Conservation (phyloP, 2,888 invertebrate genomes). For the Drosophila koepferae region DNA sequence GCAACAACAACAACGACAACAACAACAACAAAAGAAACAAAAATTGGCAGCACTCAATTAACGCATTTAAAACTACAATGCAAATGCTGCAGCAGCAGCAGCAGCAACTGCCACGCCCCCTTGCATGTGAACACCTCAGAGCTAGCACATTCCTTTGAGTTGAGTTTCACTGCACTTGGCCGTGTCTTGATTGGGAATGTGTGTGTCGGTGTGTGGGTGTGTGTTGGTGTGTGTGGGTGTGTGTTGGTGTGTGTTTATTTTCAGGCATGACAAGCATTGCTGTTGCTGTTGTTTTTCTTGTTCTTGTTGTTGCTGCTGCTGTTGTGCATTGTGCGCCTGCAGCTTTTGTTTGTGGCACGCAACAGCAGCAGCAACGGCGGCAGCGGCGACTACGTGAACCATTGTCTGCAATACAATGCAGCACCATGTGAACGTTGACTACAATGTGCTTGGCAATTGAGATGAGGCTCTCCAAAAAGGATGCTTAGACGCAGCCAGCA, state of each 20-base stretch:
- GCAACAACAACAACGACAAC: background rate
- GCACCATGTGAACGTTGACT: constrained; percentile 33
- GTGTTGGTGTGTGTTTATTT: constrained; percentile 58
- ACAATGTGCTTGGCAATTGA: constrained; percentile 23
- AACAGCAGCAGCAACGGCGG: constrained; percentile 40
- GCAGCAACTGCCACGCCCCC: constrained; percentile 32
- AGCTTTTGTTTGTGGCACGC: constrained; percentile 76
- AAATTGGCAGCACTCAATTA: constrained; percentile 76
- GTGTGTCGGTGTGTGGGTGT: background rate
- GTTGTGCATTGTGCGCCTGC: constrained; percentile 55
- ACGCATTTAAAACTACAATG: constrained; percentile 75
- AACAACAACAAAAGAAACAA: background rate
- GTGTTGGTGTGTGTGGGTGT: constrained; percentile 4
- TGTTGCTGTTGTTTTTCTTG: constrained; percentile 27
- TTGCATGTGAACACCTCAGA: background rate
- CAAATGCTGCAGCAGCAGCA: constrained; percentile 43
- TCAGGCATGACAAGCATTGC: constrained; percentile 49
- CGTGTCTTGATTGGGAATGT: constrained; percentile 35
- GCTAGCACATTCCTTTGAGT: background rate
- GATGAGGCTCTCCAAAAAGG: constrained; percentile 16
- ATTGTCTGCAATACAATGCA: constrained; percentile 58
- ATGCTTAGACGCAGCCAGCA: constrained; percentile 26
- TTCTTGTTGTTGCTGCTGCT: constrained; percentile 21
- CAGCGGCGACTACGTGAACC: constrained; percentile 35
- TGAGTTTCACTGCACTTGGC: constrained; percentile 48